A percentile compares a stretch with the other conserved stretches of the same genome.
Evolutionary conservation across 2,113 vertebrate genomes (phyloP).

Genomic region (Phyllostomus hastatus): DNA sequence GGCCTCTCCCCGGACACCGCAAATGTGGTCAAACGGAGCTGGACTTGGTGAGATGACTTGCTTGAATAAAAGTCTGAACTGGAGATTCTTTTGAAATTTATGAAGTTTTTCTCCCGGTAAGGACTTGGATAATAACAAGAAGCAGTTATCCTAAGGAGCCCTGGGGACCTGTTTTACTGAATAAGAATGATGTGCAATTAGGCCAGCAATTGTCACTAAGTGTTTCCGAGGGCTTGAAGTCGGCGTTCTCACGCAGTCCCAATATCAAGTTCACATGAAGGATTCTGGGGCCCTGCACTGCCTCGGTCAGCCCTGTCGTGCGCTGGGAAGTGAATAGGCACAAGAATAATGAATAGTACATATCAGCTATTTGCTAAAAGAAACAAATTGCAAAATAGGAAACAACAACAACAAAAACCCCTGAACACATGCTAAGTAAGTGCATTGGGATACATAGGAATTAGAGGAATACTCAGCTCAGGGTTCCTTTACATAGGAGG

Average conservation of each 20-base stretch:
- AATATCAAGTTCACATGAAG: neutral
- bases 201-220: conserved; percentile 38
- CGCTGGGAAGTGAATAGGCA: neutral
- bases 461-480: neutral
- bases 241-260: conserved; percentile 30
- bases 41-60: neutral
- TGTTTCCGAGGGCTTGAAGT: conserved; percentile 10
- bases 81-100: conserved; percentile 54
- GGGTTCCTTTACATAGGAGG: conserved; percentile 7
- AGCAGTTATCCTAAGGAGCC: neutral
- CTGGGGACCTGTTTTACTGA: conserved; percentile 1
- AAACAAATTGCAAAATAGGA: neutral
- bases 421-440: neutral
- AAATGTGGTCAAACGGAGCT: neutral
- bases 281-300: neutral
- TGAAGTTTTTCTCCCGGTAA: conserved; percentile 37
- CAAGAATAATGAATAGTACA: neutral
- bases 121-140: neutral
- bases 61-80: conserved; percentile 31
- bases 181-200: conserved; percentile 52
- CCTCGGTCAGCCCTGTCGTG: neutral
- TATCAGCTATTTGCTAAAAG: neutral
- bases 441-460: neutral
- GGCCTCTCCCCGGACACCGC: neutral
- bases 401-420: neutral